phyloP scores from a whole-genome alignment of 2,113 vertebrate genomes.

The Gobius niger region DNA sequence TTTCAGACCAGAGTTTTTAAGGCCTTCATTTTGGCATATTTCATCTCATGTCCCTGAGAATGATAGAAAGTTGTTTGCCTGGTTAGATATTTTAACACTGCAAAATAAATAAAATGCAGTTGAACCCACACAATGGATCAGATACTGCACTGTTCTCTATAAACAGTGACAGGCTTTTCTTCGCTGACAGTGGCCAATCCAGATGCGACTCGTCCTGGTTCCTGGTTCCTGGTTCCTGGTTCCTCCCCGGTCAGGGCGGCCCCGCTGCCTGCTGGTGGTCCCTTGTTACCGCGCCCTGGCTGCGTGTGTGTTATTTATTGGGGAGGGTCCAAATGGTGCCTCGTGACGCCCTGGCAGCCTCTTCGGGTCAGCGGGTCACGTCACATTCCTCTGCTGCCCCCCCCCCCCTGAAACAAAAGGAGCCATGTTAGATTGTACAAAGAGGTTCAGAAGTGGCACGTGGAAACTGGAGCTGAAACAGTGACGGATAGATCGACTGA shows the following conservation, averaged over 20 bases:
- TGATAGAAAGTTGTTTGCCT: too few relatives aligned
- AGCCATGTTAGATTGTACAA: background rate
- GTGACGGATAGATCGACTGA: background rate
- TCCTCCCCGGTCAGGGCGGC: too few relatives aligned
- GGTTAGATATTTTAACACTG: too few relatives aligned
- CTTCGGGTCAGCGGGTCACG: constrained; percentile 70
- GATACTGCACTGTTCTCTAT: too few relatives aligned
- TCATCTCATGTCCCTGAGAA: too few relatives aligned
- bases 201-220: background rate
- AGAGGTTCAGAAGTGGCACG: background rate
- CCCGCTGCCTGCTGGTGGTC: background rate
- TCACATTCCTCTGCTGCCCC: constrained; percentile 56
- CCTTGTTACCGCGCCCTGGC: background rate
- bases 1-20: too few relatives aligned
- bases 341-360: constrained; percentile 74
- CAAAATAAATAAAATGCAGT: too few relatives aligned
- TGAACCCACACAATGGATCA: too few relatives aligned
- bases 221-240: too few relatives aligned
- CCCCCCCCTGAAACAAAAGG: background rate
- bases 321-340: constrained; percentile 74
- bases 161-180: too few relatives aligned
- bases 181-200: too few relatives aligned
- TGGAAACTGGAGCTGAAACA: background rate
- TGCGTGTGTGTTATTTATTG: constrained; percentile 71
- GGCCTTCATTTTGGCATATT: too few relatives aligned